Evolutionary conservation across 2,888 invertebrate species (phyloP), one percentile per base, ranked within the genome.

Genomic region (Stenchaetothrips biformis): DNA sequence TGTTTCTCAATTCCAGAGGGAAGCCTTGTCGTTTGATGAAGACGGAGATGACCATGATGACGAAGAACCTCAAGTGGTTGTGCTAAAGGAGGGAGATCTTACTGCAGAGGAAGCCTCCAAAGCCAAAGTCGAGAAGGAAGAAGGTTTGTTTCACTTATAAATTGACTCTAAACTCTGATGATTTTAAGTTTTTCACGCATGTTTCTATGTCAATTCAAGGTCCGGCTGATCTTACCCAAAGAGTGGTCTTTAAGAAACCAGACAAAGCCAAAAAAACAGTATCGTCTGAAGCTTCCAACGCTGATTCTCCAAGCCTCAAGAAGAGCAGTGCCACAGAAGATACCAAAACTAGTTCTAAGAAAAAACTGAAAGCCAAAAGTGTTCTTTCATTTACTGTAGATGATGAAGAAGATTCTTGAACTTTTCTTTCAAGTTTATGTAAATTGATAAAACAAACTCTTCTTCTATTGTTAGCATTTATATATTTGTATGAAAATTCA

Each of bases 21-120:
- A 84, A 81, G 77, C 79, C 8, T 80, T 83, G n/a, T 82, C 83
- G 16, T 84, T 84, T 25, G 85, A 86, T 80, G 89, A 90, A 79
- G 92, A 92, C 84, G 90, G 92, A 82, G 89, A 88, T 62, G 92
- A 93, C 82, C 90, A 90, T 82, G 92, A 91, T 81, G 94, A 95
- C 84, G 95, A 95, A 86, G 90, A 92, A 85, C 95, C 95, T 8
- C 92, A 92, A 85, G 91, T 95, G 78, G 95, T 95, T n/a, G 94
- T 95, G 53, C 86, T 95, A 47, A 90, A 91, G 85, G 86, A 90
- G 81, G 95, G 95, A 59, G 95, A 95, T 87, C 89, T 96, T 79
- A 92, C 93, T 78, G 92, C 93, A 78, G 94, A 94, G 85, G 92
- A 95, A 87, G 95, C 91, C 80, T 90, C 90, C 82, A 83, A 82